A percentile compares a stretch with the other conserved stretches of the same genome.
Conservation (phyloP, 2,113 vertebrate species). For the Chascanopsetta lugubris region DNA sequence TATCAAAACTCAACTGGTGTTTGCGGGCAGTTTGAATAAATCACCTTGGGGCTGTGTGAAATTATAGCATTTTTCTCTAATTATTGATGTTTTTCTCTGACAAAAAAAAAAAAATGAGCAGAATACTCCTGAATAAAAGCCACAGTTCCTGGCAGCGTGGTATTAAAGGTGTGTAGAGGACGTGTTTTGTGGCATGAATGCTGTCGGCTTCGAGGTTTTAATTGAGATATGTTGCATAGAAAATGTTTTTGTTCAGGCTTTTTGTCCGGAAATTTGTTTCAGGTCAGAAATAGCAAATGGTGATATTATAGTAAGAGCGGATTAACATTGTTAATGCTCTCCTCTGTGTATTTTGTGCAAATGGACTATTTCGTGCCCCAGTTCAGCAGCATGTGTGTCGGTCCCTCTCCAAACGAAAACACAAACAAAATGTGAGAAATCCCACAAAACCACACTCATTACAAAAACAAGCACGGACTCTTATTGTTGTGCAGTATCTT, state of each 20-base stretch:
- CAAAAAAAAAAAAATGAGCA: not conserved
- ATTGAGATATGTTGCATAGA: too few relatives aligned
- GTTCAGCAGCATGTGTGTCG: not conserved
- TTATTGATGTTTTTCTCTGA: not conserved
- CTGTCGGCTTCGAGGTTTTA: too few relatives aligned
- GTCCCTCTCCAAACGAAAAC: not conserved
- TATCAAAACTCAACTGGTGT: not conserved
- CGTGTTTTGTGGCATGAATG: too few relatives aligned
- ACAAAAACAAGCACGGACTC: not conserved
- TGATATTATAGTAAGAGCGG: too few relatives aligned
- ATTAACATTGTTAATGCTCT: not conserved
- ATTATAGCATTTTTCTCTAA: not conserved
- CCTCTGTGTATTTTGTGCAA: not conserved
- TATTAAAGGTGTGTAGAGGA: too few relatives aligned
- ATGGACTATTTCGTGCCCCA: not conserved
- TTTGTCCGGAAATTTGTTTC: too few relatives aligned
- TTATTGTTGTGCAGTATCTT: slow-evolving; percentile 7
- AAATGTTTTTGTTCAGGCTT: too few relatives aligned
- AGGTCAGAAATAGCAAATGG: too few relatives aligned
- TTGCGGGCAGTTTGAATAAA: not conserved
- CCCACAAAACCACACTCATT: not conserved
- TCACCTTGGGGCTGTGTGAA: not conserved
- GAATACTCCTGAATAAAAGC: not conserved
- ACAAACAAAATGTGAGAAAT: not conserved
- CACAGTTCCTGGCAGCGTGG: too few relatives aligned